A percentile compares a stretch with the other conserved stretches of the same genome.
Evolutionary conservation across 2,113 vertebrate species (phyloP).

Genomic region (Aplodontia rufa): DNA sequence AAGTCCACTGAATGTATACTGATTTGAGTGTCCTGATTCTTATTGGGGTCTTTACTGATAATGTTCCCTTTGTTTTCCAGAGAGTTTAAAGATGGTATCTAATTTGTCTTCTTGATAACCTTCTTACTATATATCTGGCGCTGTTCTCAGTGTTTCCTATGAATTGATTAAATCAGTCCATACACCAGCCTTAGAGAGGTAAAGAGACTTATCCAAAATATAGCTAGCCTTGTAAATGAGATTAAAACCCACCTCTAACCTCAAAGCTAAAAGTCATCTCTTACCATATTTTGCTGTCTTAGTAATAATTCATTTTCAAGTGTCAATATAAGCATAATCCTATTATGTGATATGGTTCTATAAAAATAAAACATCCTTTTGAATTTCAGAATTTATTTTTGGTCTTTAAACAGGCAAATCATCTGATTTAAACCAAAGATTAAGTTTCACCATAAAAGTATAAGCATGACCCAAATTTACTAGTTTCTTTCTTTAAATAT

Average conservation of each 20-base stretch:
- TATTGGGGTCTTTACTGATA: neutral
- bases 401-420: neutral
- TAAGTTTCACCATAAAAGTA: neutral
- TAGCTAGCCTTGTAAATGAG: neutral
- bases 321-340: neutral
- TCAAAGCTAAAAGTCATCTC: neutral
- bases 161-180: neutral
- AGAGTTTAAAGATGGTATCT: neutral
- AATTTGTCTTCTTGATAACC: neutral
- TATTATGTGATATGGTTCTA: neutral
- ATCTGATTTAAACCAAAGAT: conserved; percentile 1
- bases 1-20: neutral
- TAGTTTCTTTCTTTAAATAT: neutral
- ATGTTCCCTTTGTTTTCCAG: neutral
- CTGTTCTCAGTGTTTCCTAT: neutral
- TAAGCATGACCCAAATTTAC: neutral
- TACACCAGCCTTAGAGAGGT: neutral
- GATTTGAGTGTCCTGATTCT: neutral
- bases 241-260: neutral
- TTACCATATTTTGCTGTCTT: neutral
- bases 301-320: neutral
- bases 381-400: neutral
- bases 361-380: neutral
- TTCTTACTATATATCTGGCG: neutral
- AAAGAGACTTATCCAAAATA: neutral